A percentile compares a stretch with the other conserved stretches of the same genome.
phyloP scores from a whole-genome alignment of 2,888 invertebrate species.

The Muscina levida region DNA sequence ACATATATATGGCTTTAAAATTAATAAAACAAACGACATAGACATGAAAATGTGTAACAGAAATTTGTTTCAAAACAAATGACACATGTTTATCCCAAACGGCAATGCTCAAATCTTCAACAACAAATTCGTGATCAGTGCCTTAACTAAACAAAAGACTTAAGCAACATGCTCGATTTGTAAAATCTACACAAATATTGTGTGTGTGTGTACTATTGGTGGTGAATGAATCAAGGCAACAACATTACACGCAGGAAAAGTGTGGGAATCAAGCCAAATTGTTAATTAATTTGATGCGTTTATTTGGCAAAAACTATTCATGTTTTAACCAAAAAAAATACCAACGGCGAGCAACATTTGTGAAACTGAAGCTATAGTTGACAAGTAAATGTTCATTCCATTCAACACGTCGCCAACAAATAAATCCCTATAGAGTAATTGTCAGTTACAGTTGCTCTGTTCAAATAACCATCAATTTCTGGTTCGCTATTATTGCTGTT shows the following conservation, averaged over 20 bases:
- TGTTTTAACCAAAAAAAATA: constrained; percentile 51
- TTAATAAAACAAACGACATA: constrained; percentile 24
- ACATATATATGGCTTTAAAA: constrained; percentile 26
- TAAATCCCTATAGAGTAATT: constrained; percentile 55
- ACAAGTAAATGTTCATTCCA: not conserved
- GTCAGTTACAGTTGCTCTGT: not conserved
- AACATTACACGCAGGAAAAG: constrained; percentile 37
- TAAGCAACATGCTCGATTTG: constrained; percentile 42
- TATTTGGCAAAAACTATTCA: constrained; percentile 50
- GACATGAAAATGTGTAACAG: constrained; percentile 56
- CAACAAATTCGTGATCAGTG: constrained; percentile 22
- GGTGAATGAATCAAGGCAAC: not conserved
- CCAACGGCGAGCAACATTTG: not conserved
- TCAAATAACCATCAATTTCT: not conserved
- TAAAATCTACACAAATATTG: constrained; percentile 50
- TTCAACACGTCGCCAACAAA: not conserved
- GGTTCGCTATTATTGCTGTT: not conserved
- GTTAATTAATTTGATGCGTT: constrained; percentile 52
- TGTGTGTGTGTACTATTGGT: too few relatives aligned
- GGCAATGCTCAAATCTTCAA: constrained; percentile 15
- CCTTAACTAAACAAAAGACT: constrained; percentile 47
- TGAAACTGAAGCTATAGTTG: not conserved
- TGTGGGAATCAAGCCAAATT: constrained; percentile 61
- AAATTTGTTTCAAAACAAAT: constrained; percentile 57
- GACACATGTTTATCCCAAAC: constrained; percentile 32